These are phyloP conservation scores for Drosophila niveifrons DNA, from an alignment of 2,888 invertebrate species.

Conservation along the genomic window DNA sequence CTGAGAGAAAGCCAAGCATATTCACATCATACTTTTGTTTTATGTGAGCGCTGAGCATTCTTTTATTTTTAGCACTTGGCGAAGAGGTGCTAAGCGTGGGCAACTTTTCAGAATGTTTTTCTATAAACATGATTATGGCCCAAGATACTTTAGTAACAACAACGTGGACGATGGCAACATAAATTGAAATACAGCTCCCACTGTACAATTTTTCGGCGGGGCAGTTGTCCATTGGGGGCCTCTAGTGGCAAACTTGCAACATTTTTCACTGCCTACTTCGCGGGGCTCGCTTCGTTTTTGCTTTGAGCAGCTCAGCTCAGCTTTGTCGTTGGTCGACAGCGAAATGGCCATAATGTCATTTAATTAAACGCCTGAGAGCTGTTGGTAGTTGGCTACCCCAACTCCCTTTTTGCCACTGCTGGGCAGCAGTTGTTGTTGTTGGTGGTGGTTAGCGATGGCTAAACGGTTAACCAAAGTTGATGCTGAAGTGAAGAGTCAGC, in stretches of 20 bases:
- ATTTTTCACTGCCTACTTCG: conserved; percentile 69
- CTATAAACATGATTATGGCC: conserved; percentile 51
- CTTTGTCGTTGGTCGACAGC: conserved; percentile 44
- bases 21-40: conserved; percentile 35
- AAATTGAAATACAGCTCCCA: conserved; percentile 77
- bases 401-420: not conserved
- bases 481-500: conserved; percentile 16
- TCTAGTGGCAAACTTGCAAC: conserved; percentile 53
- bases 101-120: conserved; percentile 46
- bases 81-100: conserved; percentile 51
- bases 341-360: conserved; percentile 79
- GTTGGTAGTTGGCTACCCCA: conserved; percentile 55
- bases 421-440: conserved; percentile 31
- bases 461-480: conserved; percentile 77
- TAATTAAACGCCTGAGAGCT: conserved; percentile 81
- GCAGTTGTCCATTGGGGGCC: conserved; percentile 35
- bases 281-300: conserved; percentile 19
- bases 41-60: conserved; percentile 24
- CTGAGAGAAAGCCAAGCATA: conserved; percentile 17
- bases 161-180: conserved; percentile 30
- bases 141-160: conserved; percentile 12
- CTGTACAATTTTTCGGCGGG: conserved; percentile 58
- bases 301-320: conserved; percentile 7
- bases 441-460: conserved; percentile 66
- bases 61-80: conserved; percentile 1